Evolutionary conservation across 2,797 vertebrate species (phyloP).

Genomic region (Phoeniculus purpureus): DNA sequence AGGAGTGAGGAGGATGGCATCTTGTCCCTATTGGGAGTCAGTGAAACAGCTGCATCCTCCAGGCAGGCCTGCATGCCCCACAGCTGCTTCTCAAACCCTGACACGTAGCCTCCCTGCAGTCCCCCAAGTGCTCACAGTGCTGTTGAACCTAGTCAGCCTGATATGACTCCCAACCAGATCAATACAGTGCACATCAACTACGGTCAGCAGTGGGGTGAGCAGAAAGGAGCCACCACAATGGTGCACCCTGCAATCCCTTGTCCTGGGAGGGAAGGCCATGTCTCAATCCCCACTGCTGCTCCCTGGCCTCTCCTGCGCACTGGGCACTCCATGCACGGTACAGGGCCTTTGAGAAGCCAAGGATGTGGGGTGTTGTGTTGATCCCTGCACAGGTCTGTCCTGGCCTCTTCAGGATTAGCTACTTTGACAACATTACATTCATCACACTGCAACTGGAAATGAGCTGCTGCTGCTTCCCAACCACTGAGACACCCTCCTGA

Average conservation of each 20-base stretch:
- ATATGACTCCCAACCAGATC: background rate
- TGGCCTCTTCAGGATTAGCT: background rate
- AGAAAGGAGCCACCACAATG: rapidly evolving
- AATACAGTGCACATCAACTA: background rate
- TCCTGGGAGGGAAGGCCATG: background rate
- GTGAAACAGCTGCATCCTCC: background rate
- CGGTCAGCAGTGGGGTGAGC: background rate
- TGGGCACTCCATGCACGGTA: background rate
- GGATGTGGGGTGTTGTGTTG: background rate
- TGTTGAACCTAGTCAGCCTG: background rate
- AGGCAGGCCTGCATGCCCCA: background rate
- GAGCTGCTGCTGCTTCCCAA: background rate
- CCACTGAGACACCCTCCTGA: background rate
- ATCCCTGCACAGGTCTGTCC: background rate
- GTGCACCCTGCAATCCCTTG: background rate
- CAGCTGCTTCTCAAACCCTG: background rate
- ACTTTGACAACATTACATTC: background rate
- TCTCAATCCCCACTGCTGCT: background rate
- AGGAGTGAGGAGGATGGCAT: background rate
- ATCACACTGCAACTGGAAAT: background rate
- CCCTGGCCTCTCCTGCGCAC: background rate
- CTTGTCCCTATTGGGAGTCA: background rate
- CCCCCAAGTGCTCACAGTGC: background rate
- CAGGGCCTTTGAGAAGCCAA: background rate
- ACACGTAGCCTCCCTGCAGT: background rate